These are phyloP conservation scores for Carollia perspicillata DNA, from an alignment of 2,113 vertebrate species.

Conservation along the genomic window DNA sequence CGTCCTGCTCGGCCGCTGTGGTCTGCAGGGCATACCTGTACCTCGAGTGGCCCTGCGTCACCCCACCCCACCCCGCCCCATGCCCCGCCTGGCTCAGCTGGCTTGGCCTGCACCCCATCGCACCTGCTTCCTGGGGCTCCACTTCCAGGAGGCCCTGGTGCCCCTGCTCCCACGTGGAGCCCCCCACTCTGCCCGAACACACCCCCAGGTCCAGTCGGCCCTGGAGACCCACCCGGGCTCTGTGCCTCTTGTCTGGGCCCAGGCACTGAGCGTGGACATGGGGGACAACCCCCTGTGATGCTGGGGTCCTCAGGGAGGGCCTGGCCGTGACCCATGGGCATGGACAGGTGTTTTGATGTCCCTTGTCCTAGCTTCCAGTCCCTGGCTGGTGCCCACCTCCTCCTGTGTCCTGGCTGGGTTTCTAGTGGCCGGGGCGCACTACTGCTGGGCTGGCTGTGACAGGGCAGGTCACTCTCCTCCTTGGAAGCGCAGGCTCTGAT, in stretches of 20 bases:
- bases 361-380: neutral
- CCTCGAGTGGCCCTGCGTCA: accelerated
- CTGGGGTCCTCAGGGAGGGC: too few species aligned
- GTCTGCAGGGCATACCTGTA: neutral
- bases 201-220: neutral
- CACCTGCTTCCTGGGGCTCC: neutral
- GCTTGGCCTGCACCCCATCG: neutral
- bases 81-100: neutral
- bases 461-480: neutral
- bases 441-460: neutral
- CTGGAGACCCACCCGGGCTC: neutral
- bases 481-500: neutral
- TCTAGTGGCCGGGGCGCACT: accelerated
- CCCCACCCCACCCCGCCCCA: neutral
- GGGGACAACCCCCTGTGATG: neutral
- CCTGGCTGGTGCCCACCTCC: accelerated
- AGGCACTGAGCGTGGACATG: neutral
- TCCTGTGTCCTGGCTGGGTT: accelerated
- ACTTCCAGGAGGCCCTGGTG: neutral
- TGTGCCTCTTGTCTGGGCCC: neutral
- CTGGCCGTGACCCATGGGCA: accelerated
- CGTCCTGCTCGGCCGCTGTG: neutral
- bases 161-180: neutral
- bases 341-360: neutral
- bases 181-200: neutral